Evolutionary conservation across 2,888 invertebrate genomes (phyloP), one percentile per base, ranked within the genome.

Genomic region (Melikaiella ostensackeni): DNA sequence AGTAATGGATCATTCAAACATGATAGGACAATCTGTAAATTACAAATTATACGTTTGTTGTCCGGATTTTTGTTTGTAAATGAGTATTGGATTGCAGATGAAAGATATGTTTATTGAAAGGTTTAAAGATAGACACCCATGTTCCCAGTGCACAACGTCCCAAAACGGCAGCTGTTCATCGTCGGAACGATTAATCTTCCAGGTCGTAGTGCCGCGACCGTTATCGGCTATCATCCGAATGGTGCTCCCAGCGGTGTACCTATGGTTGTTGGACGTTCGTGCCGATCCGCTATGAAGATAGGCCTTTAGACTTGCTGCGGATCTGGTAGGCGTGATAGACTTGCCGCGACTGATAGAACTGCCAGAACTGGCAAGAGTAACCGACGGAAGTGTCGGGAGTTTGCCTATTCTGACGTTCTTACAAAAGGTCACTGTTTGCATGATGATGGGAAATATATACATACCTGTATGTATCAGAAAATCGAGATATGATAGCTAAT

Each of bases 111-210:
- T 70, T 70, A 50, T 70, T 50, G 50, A 30, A 70, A 70, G 70
- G 50, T 70, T 70, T 70, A 55, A 70, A 55, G 70, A 30, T 70
- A 70, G 70, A 55, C 50, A 50, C 70, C 70, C 33, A 70, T 70
- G 70, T 70, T 55, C 27, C 13, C 27, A 50, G 50, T 46, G 33
- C 59, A 59, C 24, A 55, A 55, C 70, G 30, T 74, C 77, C 77
- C 59, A 75, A 80, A 80, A 82, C 82, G 73, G 81, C 79, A 84
- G 83, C 83, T 80, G 82, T 79, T 80, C 78, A 82, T 83, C 80
- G 77, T 76, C 83, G 81, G 78, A 77, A 84, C 86, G 85, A 88
- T 88, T 88, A 88, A 88, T 88, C 86, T 85, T 85, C 77, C 77
- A 75, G 77, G 81, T 80, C 82, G 81, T 83, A 83, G 84, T 83